phyloP scores from a whole-genome alignment of 1,140 invertebrate genomes.

The Rhyzopertha dominica region DNA sequence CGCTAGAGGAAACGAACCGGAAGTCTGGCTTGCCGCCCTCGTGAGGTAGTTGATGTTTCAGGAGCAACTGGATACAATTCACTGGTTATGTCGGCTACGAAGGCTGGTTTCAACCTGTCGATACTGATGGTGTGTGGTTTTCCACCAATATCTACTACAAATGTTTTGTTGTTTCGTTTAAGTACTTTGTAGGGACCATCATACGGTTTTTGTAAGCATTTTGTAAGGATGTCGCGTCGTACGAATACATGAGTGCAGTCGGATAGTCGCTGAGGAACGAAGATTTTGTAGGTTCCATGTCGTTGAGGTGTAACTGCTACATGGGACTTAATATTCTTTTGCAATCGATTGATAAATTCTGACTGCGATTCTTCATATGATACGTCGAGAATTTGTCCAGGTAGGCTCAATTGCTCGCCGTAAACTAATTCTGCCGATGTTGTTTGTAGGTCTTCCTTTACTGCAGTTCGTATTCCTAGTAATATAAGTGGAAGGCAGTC shows the following conservation, averaged over 20 bases:
- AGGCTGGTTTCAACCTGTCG: constrained; percentile 44
- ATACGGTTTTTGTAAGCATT: constrained; percentile 39
- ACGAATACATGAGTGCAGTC: constrained; percentile 34
- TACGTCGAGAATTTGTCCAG: too few relatives aligned
- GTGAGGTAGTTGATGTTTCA: too few relatives aligned
- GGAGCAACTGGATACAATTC: too few relatives aligned
- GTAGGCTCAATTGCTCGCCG: constrained; percentile 25
- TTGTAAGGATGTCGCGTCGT: constrained; percentile 31
- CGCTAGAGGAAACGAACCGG: too few relatives aligned
- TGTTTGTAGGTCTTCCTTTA: constrained; percentile 25
- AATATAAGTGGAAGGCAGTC: constrained; percentile 15
- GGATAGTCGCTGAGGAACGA: constrained; percentile 23
- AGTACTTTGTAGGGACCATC: constrained; percentile 39
- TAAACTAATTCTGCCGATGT: constrained; percentile 32
- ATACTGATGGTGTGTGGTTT: constrained; percentile 33
- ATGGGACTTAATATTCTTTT: too few relatives aligned
- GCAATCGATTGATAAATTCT: too few relatives aligned
- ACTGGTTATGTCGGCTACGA: constrained; percentile 5
- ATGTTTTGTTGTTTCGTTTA: constrained; percentile 31
- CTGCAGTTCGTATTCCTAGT: constrained; percentile 4
- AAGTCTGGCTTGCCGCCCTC: too few relatives aligned
- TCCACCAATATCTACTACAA: constrained; percentile 29
- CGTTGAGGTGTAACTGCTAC: too few relatives aligned
- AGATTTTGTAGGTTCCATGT: too few relatives aligned
- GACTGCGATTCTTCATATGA: too few relatives aligned